These are phyloP conservation scores for Cecidostiba fungosa DNA, from an alignment of 2,888 invertebrate species.

Conservation along the genomic window DNA sequence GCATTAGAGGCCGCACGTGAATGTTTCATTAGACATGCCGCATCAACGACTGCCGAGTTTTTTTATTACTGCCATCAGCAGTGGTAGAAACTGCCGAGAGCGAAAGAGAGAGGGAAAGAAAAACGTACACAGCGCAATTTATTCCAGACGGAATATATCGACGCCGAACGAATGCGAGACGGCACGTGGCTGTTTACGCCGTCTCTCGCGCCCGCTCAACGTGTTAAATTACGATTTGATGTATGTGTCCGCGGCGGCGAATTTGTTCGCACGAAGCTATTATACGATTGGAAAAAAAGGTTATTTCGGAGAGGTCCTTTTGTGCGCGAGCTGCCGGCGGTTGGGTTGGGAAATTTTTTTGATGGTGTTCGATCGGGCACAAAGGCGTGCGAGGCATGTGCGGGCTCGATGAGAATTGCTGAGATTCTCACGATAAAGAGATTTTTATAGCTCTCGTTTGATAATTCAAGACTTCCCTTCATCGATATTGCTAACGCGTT, in stretches of 20 bases:
- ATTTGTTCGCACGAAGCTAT: slow-evolving; percentile 42
- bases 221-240: slow-evolving; percentile 58
- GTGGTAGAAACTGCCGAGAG: not conserved
- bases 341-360: slow-evolving; percentile 21
- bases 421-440: slow-evolving; percentile 38
- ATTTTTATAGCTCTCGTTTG: not conserved
- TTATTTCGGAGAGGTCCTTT: slow-evolving; percentile 7
- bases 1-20: slow-evolving; percentile 61
- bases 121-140: not conserved
- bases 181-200: slow-evolving; percentile 29
- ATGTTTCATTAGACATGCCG: slow-evolving; percentile 63
- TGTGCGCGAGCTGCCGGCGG: not conserved
- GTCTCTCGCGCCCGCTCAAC: slow-evolving; percentile 15
- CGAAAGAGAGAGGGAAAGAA: not conserved
- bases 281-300: slow-evolving; percentile 22
- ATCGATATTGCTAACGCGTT: not conserved
- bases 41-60: slow-evolving; percentile 24
- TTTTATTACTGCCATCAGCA: slow-evolving; percentile 23
- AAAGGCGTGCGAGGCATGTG: not conserved
- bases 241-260: slow-evolving; percentile 28
- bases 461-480: not conserved
- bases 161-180: slow-evolving; percentile 16
- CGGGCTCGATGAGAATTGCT: not conserved
- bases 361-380: slow-evolving; percentile 13
- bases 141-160: slow-evolving; percentile 16